phyloP scores from a whole-genome alignment of 1,140 invertebrate species.

The Diprion similis region DNA sequence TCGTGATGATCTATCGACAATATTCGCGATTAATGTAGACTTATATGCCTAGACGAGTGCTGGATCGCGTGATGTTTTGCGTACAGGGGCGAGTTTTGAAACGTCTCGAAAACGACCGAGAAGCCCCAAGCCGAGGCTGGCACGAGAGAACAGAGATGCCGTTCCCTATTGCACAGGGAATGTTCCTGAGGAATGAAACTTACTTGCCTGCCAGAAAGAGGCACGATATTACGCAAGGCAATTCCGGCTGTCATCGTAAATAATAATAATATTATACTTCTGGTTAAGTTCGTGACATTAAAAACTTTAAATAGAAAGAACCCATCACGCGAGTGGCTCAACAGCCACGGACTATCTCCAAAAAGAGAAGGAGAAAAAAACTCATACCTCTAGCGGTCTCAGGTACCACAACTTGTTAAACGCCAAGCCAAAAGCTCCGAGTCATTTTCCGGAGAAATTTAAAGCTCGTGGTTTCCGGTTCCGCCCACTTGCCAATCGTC shows the following conservation, averaged over 20 bases:
- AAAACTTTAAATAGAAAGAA: neutral
- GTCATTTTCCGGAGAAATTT: too few relatives aligned
- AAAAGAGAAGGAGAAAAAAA: neutral
- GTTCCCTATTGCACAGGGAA: neutral
- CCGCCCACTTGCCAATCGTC: too few relatives aligned
- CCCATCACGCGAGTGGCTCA: neutral
- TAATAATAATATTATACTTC: neutral
- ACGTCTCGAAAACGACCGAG: neutral
- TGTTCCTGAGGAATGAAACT: neutral
- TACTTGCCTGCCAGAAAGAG: neutral
- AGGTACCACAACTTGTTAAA: too few relatives aligned
- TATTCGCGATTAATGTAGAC: too few relatives aligned
- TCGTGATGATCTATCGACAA: too few relatives aligned
- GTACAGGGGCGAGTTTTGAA: neutral
- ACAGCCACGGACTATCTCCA: neutral
- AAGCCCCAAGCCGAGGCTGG: neutral
- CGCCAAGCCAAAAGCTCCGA: too few relatives aligned
- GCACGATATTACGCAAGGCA: constrained; percentile 4
- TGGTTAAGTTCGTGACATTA: neutral
- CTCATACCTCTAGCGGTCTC: too few relatives aligned
- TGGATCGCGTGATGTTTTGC: neutral
- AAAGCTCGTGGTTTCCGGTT: too few relatives aligned
- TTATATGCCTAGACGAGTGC: too few relatives aligned
- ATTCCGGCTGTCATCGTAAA: neutral
- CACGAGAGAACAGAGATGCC: neutral